A percentile compares a stretch with the other conserved stretches of the same genome.
Conservation (phyloP, 2,797 vertebrate species). For the Discoglossus pictus region DNA sequence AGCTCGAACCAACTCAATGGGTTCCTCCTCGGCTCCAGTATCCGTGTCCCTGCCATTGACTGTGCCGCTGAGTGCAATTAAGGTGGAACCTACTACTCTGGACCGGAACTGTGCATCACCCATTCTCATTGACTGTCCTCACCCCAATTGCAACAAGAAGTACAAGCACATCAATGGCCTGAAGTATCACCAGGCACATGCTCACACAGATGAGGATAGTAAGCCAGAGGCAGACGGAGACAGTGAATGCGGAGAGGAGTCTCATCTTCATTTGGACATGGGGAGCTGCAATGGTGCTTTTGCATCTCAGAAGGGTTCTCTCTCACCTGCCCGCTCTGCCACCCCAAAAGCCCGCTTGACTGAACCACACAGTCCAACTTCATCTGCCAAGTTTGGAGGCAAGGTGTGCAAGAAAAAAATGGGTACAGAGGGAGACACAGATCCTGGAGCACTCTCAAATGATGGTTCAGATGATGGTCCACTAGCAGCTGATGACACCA, state of each 20-base stretch:
- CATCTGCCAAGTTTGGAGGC: constrained; percentile 86
- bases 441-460: constrained; percentile 80
- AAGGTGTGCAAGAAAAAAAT: constrained; percentile 95
- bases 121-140: constrained; percentile 96
- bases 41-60: constrained; percentile 66
- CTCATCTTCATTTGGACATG: constrained; percentile 80
- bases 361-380: constrained; percentile 91
- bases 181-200: constrained; percentile 97
- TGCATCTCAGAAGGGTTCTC: constrained; percentile 86
- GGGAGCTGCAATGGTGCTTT: constrained; percentile 90
- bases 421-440: constrained; percentile 81
- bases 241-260: constrained; percentile 93
- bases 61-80: constrained; percentile 65
- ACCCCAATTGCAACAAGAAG: constrained; percentile 98
- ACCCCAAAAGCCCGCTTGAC: constrained; percentile 93
- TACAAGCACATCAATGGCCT: constrained; percentile 99
- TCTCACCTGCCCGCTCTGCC: constrained; percentile 89
- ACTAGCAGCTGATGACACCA: constrained; percentile 87
- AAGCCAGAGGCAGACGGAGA: constrained; percentile 92
- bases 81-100: constrained; percentile 79
- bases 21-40: constrained; percentile 71
- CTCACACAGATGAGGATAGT: constrained; percentile 92
- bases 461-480: constrained; percentile 93
- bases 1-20: constrained; percentile 94
- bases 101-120: constrained; percentile 94